Evolutionary conservation across 2,888 invertebrate genomes (phyloP).

Genomic region (Temnothorax unifasciatus): DNA sequence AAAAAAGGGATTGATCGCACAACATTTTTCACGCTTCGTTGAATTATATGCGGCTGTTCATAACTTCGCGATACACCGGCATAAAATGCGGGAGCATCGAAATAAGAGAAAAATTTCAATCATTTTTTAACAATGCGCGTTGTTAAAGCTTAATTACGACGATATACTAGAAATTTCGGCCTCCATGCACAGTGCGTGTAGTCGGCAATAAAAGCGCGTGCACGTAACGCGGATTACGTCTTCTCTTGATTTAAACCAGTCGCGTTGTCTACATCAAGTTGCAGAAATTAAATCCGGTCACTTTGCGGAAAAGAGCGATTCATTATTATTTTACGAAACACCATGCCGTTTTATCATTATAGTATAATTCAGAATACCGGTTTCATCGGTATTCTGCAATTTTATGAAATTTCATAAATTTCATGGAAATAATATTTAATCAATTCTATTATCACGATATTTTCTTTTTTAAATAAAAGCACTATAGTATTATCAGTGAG

Average conservation of each 20-base stretch:
- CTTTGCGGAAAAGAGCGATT: not conserved
- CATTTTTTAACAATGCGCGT: conserved; percentile 22
- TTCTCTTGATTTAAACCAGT: conserved; percentile 12
- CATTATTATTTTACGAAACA: conserved; percentile 9
- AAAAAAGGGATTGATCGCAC: conserved; percentile 5
- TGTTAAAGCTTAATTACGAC: conserved; percentile 52
- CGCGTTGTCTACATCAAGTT: conserved; percentile 18
- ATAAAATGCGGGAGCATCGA: not conserved
- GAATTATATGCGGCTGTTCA: not conserved
- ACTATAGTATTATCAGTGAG: not conserved
- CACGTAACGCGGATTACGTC: conserved; percentile 41
- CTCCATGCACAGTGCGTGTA: not conserved
- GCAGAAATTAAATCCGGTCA: conserved; percentile 34
- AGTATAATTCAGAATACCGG: not conserved
- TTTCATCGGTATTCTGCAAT: not conserved
- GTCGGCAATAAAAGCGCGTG: conserved; percentile 46
- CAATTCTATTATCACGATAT: not conserved
- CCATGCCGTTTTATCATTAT: not conserved
- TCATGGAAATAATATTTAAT: conserved; percentile 2
- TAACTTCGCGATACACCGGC: not conserved
- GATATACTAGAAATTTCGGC: not conserved
- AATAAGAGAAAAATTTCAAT: not conserved
- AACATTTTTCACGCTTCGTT: conserved; percentile 4
- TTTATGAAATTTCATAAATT: conserved; percentile 29
- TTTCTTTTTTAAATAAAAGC: not conserved